phyloP scores from a whole-genome alignment of 1,140 invertebrate species.

The Panulirus ornatus region DNA sequence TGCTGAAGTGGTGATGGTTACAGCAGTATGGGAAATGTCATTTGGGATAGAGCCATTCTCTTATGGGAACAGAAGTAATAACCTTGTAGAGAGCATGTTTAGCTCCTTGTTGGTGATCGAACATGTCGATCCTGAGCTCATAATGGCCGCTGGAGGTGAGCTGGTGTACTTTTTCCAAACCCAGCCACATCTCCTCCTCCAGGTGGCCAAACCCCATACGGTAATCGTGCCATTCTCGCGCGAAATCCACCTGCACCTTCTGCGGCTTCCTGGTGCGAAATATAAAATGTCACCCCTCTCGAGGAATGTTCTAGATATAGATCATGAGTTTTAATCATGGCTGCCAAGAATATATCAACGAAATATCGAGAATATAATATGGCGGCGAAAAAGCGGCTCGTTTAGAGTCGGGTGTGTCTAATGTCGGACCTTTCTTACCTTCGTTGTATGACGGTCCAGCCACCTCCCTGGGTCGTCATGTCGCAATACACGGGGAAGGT shows the following conservation, averaged over 20 bases:
- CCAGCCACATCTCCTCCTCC: conserved; percentile 79
- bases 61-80: too few relatives aligned
- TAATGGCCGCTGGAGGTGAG: conserved; percentile 71
- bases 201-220: conserved; percentile 80
- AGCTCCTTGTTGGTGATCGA: conserved; percentile 74
- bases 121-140: conserved; percentile 76
- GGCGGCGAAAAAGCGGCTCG: too few relatives aligned
- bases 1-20: too few relatives aligned
- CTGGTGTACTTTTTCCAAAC: conserved; percentile 74
- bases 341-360: too few relatives aligned
- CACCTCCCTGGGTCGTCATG: conserved; percentile 75
- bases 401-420: too few relatives aligned
- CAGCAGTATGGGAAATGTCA: too few relatives aligned
- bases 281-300: too few relatives aligned
- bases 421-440: conserved; percentile 31
- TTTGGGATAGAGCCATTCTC: too few relatives aligned
- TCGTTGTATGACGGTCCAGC: conserved; percentile 76
- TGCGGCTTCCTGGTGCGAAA: conserved; percentile 68
- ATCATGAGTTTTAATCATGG: too few relatives aligned
- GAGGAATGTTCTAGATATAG: too few relatives aligned
- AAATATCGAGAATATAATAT: too few relatives aligned
- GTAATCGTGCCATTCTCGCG: conserved; percentile 80
- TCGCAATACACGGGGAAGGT: conserved; percentile 76
- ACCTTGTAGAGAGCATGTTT: conserved; percentile 74
- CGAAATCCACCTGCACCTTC: conserved; percentile 70